These are phyloP conservation scores for Helicoverpa armigera DNA, from an alignment of 1,140 invertebrate genomes.

Conservation along the genomic window DNA sequence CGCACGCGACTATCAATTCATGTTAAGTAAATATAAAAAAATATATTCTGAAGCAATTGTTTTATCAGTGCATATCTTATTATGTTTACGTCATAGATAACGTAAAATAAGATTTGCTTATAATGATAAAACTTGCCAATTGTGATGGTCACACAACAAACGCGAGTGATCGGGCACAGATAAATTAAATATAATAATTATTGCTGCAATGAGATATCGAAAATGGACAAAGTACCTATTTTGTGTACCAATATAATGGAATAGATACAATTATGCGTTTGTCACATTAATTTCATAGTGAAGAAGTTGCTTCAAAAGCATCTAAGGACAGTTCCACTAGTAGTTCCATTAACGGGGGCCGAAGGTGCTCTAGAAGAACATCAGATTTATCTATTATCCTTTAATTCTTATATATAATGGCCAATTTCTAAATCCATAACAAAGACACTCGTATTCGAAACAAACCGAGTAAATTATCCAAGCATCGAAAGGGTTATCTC, in stretches of 20 bases:
- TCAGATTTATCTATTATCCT: no score
- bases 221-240: not conserved
- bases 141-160: not conserved
- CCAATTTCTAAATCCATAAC: no score
- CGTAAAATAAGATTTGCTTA: conserved; percentile 10
- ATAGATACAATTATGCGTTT: no score
- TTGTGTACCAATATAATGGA: no score
- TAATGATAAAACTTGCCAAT: conserved; percentile 27
- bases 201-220: not conserved
- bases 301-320: no score
- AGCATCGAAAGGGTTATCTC: not conserved
- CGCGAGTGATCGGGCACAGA: not conserved
- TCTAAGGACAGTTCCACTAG: no score
- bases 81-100: conserved; percentile 3
- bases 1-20: not conserved
- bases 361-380: no score
- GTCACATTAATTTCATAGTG: no score
- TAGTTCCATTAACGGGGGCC: no score
- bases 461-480: not conserved
- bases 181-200: conserved; percentile 2
- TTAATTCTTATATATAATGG: no score
- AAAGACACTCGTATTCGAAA: no score
- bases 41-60: conserved; percentile 4
- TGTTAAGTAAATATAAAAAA: not conserved
- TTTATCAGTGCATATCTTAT: conserved; percentile 31